These are phyloP conservation scores for Cherax quadricarinatus DNA, from an alignment of 1,140 invertebrate genomes.

Conservation along the genomic window DNA sequence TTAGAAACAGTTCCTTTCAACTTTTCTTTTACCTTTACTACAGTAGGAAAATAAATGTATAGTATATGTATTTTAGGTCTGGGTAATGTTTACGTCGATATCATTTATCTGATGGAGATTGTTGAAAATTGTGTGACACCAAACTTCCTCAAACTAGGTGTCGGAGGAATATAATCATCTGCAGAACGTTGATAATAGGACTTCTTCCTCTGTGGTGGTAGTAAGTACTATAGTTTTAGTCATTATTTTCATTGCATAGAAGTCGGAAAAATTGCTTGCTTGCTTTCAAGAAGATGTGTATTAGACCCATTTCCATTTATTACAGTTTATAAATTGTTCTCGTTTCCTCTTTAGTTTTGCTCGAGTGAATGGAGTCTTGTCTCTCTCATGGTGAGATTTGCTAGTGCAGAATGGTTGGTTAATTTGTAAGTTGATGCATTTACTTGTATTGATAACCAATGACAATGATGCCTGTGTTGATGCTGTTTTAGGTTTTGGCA, in stretches of 20 bases:
- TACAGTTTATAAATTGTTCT: background rate
- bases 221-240: conserved; percentile 6
- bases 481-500: no score
- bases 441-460: no score
- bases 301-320: background rate
- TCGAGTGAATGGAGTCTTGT: background rate
- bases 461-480: no score
- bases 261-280: background rate
- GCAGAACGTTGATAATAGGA: conserved; percentile 25
- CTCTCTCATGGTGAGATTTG: background rate
- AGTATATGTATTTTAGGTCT: background rate
- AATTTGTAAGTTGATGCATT: background rate
- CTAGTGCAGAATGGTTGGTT: background rate
- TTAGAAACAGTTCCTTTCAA: background rate
- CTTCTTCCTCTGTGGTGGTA: conserved; percentile 18
- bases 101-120: background rate
- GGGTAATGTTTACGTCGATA: background rate
- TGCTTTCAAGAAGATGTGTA: background rate
- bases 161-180: conserved; percentile 14
- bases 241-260: background rate
- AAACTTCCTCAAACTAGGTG: conserved; percentile 9
- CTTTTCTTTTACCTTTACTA: background rate
- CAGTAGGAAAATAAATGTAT: no score
- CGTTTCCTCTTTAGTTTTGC: background rate
- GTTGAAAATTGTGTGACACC: background rate